phyloP scores from a whole-genome alignment of 2,113 vertebrate species.

The Solea solea region DNA sequence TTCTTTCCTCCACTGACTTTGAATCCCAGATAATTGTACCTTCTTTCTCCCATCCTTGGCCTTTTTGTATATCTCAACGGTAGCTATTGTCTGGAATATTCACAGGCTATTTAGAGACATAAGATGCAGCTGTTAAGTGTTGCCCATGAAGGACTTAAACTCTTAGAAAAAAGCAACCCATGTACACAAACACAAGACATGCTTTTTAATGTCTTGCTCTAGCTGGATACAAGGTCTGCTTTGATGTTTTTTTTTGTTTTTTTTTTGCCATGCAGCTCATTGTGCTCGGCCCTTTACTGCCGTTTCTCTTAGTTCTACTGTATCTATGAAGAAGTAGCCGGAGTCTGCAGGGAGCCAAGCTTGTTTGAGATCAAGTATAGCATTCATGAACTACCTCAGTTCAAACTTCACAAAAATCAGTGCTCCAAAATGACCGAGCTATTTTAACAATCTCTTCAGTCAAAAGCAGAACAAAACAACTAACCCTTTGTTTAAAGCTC shows the following conservation, averaged over 20 bases:
- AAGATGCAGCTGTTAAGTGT: slow-evolving; percentile 22
- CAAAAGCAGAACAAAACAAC: no score
- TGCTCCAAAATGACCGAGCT: no score
- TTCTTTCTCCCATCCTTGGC: slow-evolving; percentile 64
- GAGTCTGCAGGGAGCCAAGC: neutral
- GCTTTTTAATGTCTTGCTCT: neutral
- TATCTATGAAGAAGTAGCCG: neutral
- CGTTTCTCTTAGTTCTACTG: neutral
- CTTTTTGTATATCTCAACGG: slow-evolving; percentile 64
- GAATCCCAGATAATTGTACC: slow-evolving; percentile 60
- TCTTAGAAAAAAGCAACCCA: slow-evolving; percentile 3
- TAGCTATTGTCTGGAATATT: slow-evolving; percentile 60
- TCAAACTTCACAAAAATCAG: neutral
- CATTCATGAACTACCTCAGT: neutral
- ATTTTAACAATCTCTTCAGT: no score
- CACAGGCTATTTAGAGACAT: slow-evolving; percentile 49
- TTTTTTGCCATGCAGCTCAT: neutral
- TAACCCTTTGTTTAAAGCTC: no score
- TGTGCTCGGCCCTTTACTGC: neutral
- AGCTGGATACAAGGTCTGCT: neutral
- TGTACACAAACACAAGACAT: no score
- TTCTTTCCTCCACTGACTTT: slow-evolving; percentile 66
- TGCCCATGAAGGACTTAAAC: slow-evolving; percentile 8
- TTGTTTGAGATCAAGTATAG: neutral
- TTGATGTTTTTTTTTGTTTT: neutral